Percentiles rank a stretch among this genome's conserved stretches.
Conservation (phyloP, 2,113 vertebrate species). For the Nipponia nippon region DNA sequence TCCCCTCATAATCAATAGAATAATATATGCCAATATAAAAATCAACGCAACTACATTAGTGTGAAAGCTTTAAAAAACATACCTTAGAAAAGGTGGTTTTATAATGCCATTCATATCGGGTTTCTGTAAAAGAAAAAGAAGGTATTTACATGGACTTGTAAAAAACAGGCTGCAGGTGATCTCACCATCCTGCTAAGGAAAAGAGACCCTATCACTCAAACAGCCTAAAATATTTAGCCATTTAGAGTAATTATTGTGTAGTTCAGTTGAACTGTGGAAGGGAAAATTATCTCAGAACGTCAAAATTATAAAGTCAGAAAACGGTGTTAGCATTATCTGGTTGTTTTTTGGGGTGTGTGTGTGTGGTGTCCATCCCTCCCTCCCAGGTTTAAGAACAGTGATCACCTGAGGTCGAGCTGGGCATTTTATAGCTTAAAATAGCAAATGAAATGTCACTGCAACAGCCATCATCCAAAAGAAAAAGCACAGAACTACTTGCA, state of each 20-base stretch:
- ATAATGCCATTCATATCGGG: slow-evolving; percentile 82
- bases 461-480: neutral
- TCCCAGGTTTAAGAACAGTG: no score
- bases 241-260: neutral
- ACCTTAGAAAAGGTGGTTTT: slow-evolving; percentile 91
- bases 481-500: neutral
- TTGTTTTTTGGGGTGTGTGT: rapidly evolving
- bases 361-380: neutral
- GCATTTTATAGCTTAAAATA: neutral
- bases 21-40: neutral
- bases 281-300: neutral
- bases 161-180: neutral
- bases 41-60: neutral
- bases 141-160: neutral
- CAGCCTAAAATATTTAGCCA: neutral
- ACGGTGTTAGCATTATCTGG: neutral
- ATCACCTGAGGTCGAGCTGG: neutral
- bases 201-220: neutral
- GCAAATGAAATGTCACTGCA: neutral
- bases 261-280: neutral
- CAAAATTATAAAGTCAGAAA: neutral
- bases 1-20: neutral
- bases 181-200: neutral
- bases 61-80: neutral
- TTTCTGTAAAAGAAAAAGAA: slow-evolving; percentile 74